Percentiles rank a stretch among this genome's conserved stretches.
phyloP scores from a whole-genome alignment of 2,113 vertebrate species.

The Empidonax alnorum region DNA sequence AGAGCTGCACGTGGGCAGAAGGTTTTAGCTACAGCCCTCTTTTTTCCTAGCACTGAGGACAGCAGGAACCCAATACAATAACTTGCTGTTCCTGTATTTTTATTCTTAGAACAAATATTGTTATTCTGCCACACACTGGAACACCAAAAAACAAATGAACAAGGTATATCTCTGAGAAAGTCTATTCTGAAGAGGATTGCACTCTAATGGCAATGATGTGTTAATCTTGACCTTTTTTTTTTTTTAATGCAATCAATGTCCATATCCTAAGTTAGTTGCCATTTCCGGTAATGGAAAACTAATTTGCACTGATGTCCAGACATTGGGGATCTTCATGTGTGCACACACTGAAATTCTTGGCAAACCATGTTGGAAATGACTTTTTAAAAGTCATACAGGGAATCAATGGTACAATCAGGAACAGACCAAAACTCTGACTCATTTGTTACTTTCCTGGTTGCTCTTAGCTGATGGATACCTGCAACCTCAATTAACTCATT shows the following conservation, averaged over 20 bases:
- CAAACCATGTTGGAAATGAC: background rate
- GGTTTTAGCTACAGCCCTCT: background rate
- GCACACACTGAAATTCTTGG: background rate
- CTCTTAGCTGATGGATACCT: background rate
- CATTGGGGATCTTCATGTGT: background rate
- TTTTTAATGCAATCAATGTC: background rate
- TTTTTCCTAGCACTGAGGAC: background rate
- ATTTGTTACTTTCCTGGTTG: background rate
- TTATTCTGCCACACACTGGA: accelerated
- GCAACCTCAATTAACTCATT: background rate
- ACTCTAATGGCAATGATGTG: background rate
- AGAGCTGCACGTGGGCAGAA: background rate
- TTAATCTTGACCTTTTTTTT: background rate
- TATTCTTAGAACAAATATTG: background rate
- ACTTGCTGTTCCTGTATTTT: background rate
- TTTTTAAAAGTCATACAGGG: background rate
- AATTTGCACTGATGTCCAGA: background rate
- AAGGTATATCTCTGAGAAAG: background rate
- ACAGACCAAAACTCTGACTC: background rate
- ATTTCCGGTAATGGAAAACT: background rate
- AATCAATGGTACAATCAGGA: background rate
- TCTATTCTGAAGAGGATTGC: background rate
- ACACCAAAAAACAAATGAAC: background rate
- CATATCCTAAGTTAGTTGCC: background rate
- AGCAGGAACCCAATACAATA: background rate